Evolutionary conservation across 2,888 invertebrate species (phyloP).

Genomic region (Perdita meconis): DNA sequence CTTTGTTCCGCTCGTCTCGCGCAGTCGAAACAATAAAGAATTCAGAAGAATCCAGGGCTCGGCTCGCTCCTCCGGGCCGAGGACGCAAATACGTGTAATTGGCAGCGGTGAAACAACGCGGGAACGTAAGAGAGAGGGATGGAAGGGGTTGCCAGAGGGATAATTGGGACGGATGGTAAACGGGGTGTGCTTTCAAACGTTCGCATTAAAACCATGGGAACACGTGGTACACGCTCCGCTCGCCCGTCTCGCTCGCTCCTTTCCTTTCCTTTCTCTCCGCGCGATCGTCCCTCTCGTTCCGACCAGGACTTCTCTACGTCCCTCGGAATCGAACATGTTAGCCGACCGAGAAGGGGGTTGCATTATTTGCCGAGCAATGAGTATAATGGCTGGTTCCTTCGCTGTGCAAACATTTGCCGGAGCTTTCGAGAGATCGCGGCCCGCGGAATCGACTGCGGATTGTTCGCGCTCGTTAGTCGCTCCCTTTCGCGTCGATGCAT

Average conservation of each 20-base stretch:
- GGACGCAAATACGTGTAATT: slow-evolving; percentile 66
- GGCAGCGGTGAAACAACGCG: slow-evolving; percentile 62
- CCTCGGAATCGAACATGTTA: slow-evolving; percentile 55
- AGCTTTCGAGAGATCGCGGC: slow-evolving; percentile 58
- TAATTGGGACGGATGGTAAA: slow-evolving; percentile 78
- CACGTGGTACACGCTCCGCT: slow-evolving; percentile 51
- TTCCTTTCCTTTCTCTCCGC: neutral
- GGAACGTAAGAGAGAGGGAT: slow-evolving; percentile 40
- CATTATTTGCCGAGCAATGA: slow-evolving; percentile 76
- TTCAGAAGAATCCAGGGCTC: slow-evolving; percentile 62
- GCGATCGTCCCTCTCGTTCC: slow-evolving; percentile 2
- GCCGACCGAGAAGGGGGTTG: slow-evolving; percentile 65
- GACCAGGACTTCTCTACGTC: slow-evolving; percentile 14
- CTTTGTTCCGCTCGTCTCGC: slow-evolving; percentile 45
- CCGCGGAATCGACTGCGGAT: slow-evolving; percentile 52
- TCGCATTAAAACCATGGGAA: slow-evolving; percentile 64
- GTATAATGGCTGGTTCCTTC: slow-evolving; percentile 66
- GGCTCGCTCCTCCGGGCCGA: slow-evolving; percentile 44
- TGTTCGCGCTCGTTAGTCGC: slow-evolving; percentile 63
- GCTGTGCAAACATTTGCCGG: slow-evolving; percentile 66
- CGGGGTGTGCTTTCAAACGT: slow-evolving; percentile 66
- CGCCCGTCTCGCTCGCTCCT: slow-evolving; percentile 22
- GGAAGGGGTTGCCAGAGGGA: slow-evolving; percentile 65
- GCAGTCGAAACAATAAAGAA: slow-evolving; percentile 59
- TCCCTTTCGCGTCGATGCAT: slow-evolving; percentile 27